Conservation (phyloP, 1,140 invertebrate species). For the Polypedilum pembai region DNA sequence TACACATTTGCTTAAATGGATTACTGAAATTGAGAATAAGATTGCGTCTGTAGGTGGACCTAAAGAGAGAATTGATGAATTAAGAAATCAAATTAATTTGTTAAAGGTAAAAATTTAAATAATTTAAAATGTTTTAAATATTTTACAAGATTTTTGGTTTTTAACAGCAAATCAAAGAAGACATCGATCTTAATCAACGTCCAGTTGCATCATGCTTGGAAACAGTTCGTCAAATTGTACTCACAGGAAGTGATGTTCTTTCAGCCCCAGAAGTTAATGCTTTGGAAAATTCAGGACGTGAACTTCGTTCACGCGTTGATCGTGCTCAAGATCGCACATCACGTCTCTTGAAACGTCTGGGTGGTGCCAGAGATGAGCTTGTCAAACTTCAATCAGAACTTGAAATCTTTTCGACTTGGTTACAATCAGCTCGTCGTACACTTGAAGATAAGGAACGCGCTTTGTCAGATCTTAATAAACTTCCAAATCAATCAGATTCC, state of each 20-base stretch:
- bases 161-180: constrained; percentile 77
- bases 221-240: constrained; percentile 82
- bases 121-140: background rate
- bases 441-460: constrained; percentile 82
- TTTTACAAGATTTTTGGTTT: constrained; percentile 31
- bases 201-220: constrained; percentile 80
- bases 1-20: constrained; percentile 79
- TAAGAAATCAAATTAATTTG: constrained; percentile 81
- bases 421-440: constrained; percentile 67
- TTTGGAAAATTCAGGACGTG: constrained; percentile 74
- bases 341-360: constrained; percentile 64
- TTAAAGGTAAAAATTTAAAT: constrained; percentile 58
- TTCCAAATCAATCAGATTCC: constrained; percentile 63
- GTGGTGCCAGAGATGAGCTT: constrained; percentile 76
- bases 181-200: constrained; percentile 78
- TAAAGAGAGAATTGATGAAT: constrained; percentile 78
- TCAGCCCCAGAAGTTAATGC: constrained; percentile 79
- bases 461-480: constrained; percentile 65
- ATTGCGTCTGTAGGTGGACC: constrained; percentile 81
- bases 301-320: constrained; percentile 76
- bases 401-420: constrained; percentile 74
- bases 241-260: constrained; percentile 81
- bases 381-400: constrained; percentile 71
- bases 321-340: constrained; percentile 70
- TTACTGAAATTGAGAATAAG: constrained; percentile 75